phyloP scores from a whole-genome alignment of 2,797 vertebrate genomes.

The Glyptemys insculpta region DNA sequence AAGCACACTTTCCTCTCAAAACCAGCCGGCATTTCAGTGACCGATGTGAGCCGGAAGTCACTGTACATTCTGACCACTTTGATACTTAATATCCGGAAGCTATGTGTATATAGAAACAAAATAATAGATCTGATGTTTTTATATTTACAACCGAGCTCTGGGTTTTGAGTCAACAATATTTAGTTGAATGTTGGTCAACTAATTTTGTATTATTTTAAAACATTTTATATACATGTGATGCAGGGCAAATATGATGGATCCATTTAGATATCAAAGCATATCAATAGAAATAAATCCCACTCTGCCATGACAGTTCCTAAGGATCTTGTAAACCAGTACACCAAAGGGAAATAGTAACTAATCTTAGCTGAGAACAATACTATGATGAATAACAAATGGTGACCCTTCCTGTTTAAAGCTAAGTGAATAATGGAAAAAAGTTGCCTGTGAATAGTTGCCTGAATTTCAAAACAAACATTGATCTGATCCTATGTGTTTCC shows the following conservation, averaged over 20 bases:
- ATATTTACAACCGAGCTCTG: not conserved
- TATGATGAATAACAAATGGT: not conserved
- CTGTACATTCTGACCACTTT: not conserved
- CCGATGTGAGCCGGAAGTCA: not conserved
- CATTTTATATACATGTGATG: not conserved
- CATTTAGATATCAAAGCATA: not conserved
- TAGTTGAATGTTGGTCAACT: not conserved
- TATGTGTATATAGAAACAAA: not conserved
- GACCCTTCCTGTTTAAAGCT: not conserved
- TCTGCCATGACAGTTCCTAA: not conserved
- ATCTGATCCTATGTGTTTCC: not conserved
- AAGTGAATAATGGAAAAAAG: not conserved
- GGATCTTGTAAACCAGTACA: not conserved
- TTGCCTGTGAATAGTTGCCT: not conserved
- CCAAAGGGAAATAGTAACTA: not conserved
- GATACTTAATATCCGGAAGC: not conserved
- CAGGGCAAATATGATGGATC: not conserved
- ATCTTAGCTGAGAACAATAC: not conserved
- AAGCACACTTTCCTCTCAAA: not conserved
- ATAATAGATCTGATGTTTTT: not conserved
- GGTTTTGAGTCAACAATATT: not conserved
- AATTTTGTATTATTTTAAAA: not conserved
- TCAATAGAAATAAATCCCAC: not conserved
- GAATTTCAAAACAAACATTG: not conserved
- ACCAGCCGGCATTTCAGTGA: not conserved